Conservation (phyloP, 2,888 invertebrate genomes). For the Cantharis nigra region DNA sequence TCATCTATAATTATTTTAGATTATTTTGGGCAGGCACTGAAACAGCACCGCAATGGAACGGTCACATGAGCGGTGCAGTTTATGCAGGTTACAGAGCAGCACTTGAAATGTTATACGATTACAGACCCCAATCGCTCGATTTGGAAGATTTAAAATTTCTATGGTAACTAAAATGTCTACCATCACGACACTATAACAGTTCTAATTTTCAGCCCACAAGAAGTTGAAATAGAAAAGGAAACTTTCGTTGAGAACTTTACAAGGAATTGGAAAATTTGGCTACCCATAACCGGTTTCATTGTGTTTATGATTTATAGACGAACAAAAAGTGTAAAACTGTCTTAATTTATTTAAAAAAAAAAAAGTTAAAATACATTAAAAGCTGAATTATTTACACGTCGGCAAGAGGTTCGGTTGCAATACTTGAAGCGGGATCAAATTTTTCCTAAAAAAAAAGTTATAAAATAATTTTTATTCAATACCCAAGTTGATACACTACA, state of each 20-base stretch:
- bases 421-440: not conserved
- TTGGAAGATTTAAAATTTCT: slow-evolving; percentile 33
- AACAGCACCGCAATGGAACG: slow-evolving; percentile 44
- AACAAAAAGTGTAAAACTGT: not conserved
- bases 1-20: slow-evolving; percentile 32
- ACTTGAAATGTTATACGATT: slow-evolving; percentile 42
- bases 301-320: not conserved
- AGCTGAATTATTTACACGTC: not conserved
- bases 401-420: not conserved
- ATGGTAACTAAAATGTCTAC: slow-evolving; percentile 25
- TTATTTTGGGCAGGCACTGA: slow-evolving; percentile 48
- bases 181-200: not conserved
- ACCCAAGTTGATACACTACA: too few species aligned
- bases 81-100: slow-evolving; percentile 44
- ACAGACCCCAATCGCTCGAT: slow-evolving; percentile 41
- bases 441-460: not conserved
- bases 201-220: not conserved
- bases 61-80: slow-evolving; percentile 44
- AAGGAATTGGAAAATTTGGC: not conserved
- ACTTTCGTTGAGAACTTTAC: not conserved
- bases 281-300: not conserved
- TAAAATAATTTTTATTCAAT: too few species aligned
- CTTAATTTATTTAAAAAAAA: not conserved
- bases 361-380: not conserved
- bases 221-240: not conserved